Base-by-base conservation (phyloP, 1,140 invertebrate genomes). In the Ephestia elutella region DNA sequence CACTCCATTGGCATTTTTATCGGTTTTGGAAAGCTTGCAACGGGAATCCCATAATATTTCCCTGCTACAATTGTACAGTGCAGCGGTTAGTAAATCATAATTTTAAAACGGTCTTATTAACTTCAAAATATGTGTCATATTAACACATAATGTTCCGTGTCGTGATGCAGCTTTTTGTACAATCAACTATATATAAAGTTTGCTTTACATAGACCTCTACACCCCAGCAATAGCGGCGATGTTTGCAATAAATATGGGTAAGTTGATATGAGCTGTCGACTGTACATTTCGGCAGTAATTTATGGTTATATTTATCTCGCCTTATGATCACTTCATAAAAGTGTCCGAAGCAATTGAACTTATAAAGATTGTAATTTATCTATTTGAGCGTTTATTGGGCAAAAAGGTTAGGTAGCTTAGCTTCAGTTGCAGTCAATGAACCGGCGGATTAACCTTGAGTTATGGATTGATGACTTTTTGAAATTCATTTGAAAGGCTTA, bases 221-320 rank as follows among this genome's bases (percentile, higher is more conserved):
- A 7, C 7, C 21, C 2, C 21, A 7, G 21, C 21, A 25, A 25
- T 25, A 25, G 2, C 2, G 21, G 2, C 7, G 21, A 25, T 25
- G n/a, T 25, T 25, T 25, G 21, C 21, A 3, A 25, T 25, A 7
- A 25, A 25, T 3, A 15, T 9, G n/a, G n/a, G 1, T 44, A 32
- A 7, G 7, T 4, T 10, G 1, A 32, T 44, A 15, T 44, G 5
- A 10, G 38, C 13, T 7, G 13, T 13, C n/a, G 10, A 15, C n/a
- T 44, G 38, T 44, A 44, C 38, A 44, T 44, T 44, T 44, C 15
- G 38, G n/a, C 38, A 44, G 15, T 44, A 44, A 44, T 44, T 44
- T 15, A 44, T 44, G 38, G 38, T 44, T 17, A 2, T 32, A 44
- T 17, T 44, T 44, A 44, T 44, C 13, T 44, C 38, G 13, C n/a